phyloP scores from a whole-genome alignment of 2,888 invertebrate genomes.

The Trichacis sp. region DNA sequence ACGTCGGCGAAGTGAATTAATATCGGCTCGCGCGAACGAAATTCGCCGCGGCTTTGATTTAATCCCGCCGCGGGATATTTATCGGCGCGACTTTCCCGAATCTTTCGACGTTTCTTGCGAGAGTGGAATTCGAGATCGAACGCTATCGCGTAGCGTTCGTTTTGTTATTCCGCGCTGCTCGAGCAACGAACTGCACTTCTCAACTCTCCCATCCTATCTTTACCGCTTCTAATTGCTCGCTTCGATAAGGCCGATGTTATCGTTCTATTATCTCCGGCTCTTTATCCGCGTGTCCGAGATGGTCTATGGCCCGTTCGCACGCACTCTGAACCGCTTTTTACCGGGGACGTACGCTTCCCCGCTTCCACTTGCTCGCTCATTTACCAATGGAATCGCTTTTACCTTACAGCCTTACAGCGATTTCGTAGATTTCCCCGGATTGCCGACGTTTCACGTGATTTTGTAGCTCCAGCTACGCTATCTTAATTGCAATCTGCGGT shows the following conservation, averaged over 20 bases:
- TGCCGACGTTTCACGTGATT: too few relatives aligned
- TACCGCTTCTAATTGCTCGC: not conserved
- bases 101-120: not conserved
- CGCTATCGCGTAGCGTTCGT: not conserved
- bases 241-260: not conserved
- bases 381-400: too few relatives aligned
- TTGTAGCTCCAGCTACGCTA: too few relatives aligned
- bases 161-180: not conserved
- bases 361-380: too few relatives aligned
- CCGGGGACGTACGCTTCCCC: too few relatives aligned
- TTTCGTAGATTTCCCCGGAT: too few relatives aligned
- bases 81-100: slow-evolving; percentile 38
- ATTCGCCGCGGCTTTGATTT: slow-evolving; percentile 46
- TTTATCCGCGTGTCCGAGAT: not conserved
- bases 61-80: slow-evolving; percentile 47
- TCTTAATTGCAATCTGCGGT: too few relatives aligned
- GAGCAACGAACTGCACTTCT: not conserved
- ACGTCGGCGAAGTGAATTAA: not conserved
- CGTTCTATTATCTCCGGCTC: not conserved
- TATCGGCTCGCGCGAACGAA: not conserved
- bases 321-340: not conserved
- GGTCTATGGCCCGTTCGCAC: not conserved
- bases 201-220: not conserved
- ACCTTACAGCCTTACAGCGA: too few relatives aligned
- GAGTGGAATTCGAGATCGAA: slow-evolving; percentile 1